Evolutionary conservation across 2,113 vertebrate species (phyloP).

Genomic region (Hemibagrus wyckioides): DNA sequence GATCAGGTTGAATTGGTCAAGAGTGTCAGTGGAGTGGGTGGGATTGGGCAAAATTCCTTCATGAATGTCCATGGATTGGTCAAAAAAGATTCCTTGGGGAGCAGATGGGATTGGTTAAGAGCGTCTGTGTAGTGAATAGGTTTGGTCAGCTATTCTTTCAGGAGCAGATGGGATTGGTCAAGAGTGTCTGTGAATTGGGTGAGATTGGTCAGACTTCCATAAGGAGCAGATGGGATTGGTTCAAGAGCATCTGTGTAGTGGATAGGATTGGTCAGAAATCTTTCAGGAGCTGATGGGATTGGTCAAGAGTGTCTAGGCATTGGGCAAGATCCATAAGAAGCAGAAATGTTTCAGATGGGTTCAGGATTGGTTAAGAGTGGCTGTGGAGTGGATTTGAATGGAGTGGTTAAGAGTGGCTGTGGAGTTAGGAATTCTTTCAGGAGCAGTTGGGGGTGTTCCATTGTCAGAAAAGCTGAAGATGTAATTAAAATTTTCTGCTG

Average conservation of each 20-base stretch:
- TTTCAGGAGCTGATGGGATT: not conserved
- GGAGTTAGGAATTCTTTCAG: not conserved
- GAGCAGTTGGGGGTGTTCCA: not conserved
- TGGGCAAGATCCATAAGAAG: not conserved
- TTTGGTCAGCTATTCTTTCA: not conserved
- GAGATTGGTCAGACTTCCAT: not conserved
- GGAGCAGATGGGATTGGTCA: not conserved
- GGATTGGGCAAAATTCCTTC: not conserved
- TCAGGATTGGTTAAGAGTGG: not conserved
- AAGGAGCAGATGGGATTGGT: not conserved
- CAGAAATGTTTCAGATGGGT: too few species aligned
- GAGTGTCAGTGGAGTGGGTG: too few species aligned
- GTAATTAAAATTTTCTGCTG: not conserved
- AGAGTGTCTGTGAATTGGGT: not conserved
- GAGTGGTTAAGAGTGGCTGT: not conserved
- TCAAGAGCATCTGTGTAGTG: not conserved
- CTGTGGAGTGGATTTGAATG: not conserved
- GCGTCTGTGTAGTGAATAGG: not conserved
- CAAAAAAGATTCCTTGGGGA: not conserved
- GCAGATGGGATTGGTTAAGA: not conserved
- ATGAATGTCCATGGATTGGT: not conserved
- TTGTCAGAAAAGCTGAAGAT: not conserved
- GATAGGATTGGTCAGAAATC: not conserved
- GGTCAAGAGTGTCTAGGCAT: not conserved
- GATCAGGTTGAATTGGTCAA: not conserved